Evolutionary conservation across 2,888 invertebrate species (phyloP), one percentile per base, ranked within the genome.

Genomic region (Drosophila rellima): DNA sequence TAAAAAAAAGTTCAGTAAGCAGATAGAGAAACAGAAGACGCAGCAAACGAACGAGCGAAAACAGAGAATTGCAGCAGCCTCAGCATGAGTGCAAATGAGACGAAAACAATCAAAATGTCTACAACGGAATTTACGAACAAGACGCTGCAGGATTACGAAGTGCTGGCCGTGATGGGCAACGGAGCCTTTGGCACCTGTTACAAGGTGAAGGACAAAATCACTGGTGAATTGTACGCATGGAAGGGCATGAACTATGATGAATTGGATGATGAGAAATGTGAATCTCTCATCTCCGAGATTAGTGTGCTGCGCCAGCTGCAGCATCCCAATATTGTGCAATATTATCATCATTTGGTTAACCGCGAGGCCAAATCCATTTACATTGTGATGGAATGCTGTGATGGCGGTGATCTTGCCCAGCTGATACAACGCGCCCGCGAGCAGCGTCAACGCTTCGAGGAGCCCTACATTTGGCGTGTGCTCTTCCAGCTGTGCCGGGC

Each of bases 311-410:
- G 94, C 15, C 93, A 94, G 68, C 84, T 94, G 55, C 92, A 93
- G 56, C 94, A 94, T 90, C 93, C 94, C 0, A 93, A 94, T 81
- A 94, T 95, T 42, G 94, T 95, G 15, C 92, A 93, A 59, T 94
- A 94, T 83, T 93, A 93, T 90, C 94, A 94, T 74, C 92, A 94
- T 62, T 93, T 95, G 60, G 92, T 94, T 7, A 94, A 94, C 70
- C 92, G 94, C 50, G 93, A 93, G 73, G 93, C 93, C 20, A 93
- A 94, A 51, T 94, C 94, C 5, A 92, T 95, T 10, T 95, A 95
- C 82, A 93, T 95, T 31, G 93, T 95, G 26, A 94, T 94, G 93
- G 95, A 95, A 87, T 95, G 93, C 88, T 95, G 95, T 78, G 93
- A 94, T 47, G 94, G 94, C 54, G 95, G 95, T 6, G 95, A 94